phyloP scores from a whole-genome alignment of 2,113 vertebrate genomes.

The Misgurnus mizolepis region DNA sequence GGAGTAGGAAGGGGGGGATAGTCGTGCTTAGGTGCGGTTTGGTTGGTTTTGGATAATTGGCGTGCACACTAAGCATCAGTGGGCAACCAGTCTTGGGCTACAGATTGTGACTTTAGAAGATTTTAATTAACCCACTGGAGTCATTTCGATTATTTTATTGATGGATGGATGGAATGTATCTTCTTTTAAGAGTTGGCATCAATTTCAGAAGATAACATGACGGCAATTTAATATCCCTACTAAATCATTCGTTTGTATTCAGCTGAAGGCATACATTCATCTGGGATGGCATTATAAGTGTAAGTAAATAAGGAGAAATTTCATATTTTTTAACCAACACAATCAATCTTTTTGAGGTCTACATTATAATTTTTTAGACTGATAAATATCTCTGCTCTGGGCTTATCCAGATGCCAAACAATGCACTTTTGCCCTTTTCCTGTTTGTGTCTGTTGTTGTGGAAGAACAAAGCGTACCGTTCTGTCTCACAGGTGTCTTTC shows the following conservation, averaged over 20 bases:
- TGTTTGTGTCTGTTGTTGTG: background rate
- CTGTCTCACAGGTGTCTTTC: constrained; percentile 24
- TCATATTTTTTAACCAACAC: background rate
- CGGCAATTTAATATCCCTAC: too few relatives aligned
- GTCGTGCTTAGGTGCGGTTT: too few relatives aligned
- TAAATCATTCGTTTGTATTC: background rate
- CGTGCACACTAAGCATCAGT: too few relatives aligned
- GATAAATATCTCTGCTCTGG: background rate
- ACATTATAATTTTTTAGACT: background rate
- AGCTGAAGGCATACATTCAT: background rate
- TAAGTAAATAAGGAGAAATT: background rate
- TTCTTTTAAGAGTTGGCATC: too few relatives aligned
- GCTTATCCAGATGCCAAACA: background rate
- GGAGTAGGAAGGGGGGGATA: too few relatives aligned
- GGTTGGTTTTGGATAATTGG: too few relatives aligned
- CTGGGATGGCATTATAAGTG: background rate
- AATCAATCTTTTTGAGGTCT: background rate
- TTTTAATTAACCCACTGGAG: too few relatives aligned
- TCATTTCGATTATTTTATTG: too few relatives aligned
- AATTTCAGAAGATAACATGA: too few relatives aligned
- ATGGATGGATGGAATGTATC: too few relatives aligned
- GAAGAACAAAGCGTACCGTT: background rate
- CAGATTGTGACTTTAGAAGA: too few relatives aligned
- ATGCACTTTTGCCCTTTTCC: constrained; percentile 7
- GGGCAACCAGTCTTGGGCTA: too few relatives aligned